Base-by-base conservation (phyloP, 2,888 invertebrate genomes). In the Ectobius pallidus region DNA sequence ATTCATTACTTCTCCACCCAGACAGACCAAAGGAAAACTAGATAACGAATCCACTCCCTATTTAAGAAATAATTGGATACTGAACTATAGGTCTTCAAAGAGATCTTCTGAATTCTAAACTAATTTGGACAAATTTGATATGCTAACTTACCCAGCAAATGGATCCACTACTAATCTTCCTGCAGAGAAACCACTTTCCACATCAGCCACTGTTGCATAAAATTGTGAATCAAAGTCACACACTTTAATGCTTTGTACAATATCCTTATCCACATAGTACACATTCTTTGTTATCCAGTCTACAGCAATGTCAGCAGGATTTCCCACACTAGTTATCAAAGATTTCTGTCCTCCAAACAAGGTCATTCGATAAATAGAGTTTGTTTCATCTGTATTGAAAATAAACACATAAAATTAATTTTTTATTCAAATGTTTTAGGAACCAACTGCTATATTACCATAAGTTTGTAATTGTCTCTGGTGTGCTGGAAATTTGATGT, bases 201-300 rank as follows among this genome's bases (percentile, higher is more conserved):
- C 80, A 52, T 82, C 83, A 55, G 88, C 82, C 14, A 93, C 78
- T 11, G 76, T 80, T 0, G 89, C 87, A 75, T 91, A 91, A 18
- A 83, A 82, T 78, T 85, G 83, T 74, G 81, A 83, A 2, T 80
- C 80, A 68, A 91, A 84, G 74, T 87, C 85, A 78, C 92, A 92
- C 0, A 87, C 88, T 74, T 25, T 27, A 42, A 20, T 44, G 55
- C 32, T 22, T 30, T 67, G 16, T 14, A 22, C 30, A 3, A 6
- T 14, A 20, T 34, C 42, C 1, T 82, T 84, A 77, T 89, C 88
- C 72, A 88, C 86, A 76, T 89, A 90, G 81, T 93, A 94, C 0
- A 92, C 84, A 79, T 92, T 92, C 14, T 87, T 86, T 0, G 91
- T 90, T 27, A 90, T 82, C 93, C 93, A 94, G 78, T 94, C 94